Conservation (phyloP, 2,113 vertebrate genomes). For the Thunnus maccoyii region DNA sequence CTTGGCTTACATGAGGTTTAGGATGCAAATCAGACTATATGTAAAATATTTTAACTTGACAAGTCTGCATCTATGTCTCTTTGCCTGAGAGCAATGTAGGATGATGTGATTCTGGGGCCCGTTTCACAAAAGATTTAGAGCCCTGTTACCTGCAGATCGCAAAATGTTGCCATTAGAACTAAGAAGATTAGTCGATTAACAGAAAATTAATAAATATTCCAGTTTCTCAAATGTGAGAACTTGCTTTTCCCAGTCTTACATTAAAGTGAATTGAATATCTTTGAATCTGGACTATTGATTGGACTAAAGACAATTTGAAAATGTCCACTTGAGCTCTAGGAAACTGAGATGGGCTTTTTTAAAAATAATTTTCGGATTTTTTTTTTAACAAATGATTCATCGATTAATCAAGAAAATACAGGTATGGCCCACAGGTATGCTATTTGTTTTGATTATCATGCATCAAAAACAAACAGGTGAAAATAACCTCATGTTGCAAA, state of each 20-base stretch:
- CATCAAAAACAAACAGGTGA: background rate
- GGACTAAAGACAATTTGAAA: too few relatives aligned
- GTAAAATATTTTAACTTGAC: background rate
- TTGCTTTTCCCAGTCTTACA: too few relatives aligned
- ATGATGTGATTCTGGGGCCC: background rate
- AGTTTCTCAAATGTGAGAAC: too few relatives aligned
- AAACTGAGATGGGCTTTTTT: too few relatives aligned
- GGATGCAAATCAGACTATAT: background rate
- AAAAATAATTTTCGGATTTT: too few relatives aligned
- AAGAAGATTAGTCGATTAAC: background rate
- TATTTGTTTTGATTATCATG: background rate
- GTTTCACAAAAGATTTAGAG: too few relatives aligned
- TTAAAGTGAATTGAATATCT: too few relatives aligned
- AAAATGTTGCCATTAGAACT: too few relatives aligned
- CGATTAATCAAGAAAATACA: background rate
- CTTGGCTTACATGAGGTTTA: conserved; percentile 16
- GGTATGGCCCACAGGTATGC: background rate
- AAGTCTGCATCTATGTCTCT: background rate
- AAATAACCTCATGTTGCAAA: background rate
- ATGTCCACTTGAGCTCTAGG: too few relatives aligned
- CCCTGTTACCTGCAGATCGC: too few relatives aligned
- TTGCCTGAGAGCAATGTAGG: background rate
- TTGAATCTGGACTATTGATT: too few relatives aligned
- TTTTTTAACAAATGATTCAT: background rate
- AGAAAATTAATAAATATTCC: too few relatives aligned